Evolutionary conservation across 2,888 invertebrate genomes (phyloP), one percentile per base, ranked within the genome.

Genomic region (Frankliniella intonsa): DNA sequence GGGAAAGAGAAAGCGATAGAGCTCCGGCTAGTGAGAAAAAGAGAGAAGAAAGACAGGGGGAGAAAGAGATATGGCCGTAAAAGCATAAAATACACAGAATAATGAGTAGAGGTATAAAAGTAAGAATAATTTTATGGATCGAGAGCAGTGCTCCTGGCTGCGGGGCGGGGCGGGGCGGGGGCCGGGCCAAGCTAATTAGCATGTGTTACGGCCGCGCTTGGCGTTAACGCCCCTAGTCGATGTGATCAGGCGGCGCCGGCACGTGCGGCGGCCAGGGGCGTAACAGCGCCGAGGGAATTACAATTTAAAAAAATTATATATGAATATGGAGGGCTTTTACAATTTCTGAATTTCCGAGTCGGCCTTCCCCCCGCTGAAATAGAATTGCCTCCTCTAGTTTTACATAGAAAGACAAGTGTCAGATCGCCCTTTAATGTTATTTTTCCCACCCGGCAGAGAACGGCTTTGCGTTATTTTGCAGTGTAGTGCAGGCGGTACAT

Each of bases 201-300:
- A 76, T 76, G 69, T 76, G 69, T 76, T 76, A n/a, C 25, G 69
- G 69, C 69, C 69, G 55, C 11, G 38, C 38, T 38, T 38, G 38
- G 38, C 2, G 38, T 38, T 2, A 38, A 38, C 38, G 38, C 38
- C 38, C 38, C 38, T 38, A 2, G 2, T 38, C 38, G 38, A 38
- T 38, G 38, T 3, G 38, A 38, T 38, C 38, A 38, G 38, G 38
- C 38, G 38, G 38, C 2, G 38, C 38, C 38, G 5, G 38, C 38
- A 3, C n/a, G n/a, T n/a, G n/a, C n/a, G n/a, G n/a, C n/a, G n/a
- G n/a, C n/a, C n/a, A n/a, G n/a, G n/a, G n/a, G n/a, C n/a, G n/a
- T n/a, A n/a, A n/a, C 38, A 38, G 38, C 38, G 38, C n/a, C n/a
- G 38, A 38, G 38, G 38, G 38, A 38, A 38, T 38, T 38, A 38